phyloP scores from a whole-genome alignment of 2,797 vertebrate genomes.

The Pangasius mekongensis region DNA sequence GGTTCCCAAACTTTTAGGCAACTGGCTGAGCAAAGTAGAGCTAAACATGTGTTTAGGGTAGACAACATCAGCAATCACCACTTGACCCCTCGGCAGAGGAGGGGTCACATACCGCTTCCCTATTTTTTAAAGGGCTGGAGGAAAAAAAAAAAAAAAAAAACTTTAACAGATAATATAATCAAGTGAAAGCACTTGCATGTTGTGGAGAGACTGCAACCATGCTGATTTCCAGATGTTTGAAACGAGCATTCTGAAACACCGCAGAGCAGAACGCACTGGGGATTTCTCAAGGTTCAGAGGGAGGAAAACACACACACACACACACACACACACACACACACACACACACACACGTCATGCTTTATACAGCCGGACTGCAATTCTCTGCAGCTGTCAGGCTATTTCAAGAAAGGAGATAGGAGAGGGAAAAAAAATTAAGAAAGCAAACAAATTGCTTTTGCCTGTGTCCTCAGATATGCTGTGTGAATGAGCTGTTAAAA shows the following conservation, averaged over 20 bases:
- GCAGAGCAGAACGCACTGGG: slow-evolving; percentile 64
- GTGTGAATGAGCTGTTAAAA: slow-evolving; percentile 77
- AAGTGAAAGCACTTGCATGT: slow-evolving; percentile 90
- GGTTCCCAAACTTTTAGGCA: slow-evolving; percentile 93
- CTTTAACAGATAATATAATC: slow-evolving; percentile 87
- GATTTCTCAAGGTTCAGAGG: slow-evolving; percentile 80
- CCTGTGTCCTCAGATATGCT: slow-evolving; percentile 76
- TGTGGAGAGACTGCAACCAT: slow-evolving; percentile 81
- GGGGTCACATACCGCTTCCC: slow-evolving; percentile 71
- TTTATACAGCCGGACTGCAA: slow-evolving; percentile 75
- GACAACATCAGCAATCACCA: slow-evolving; percentile 92
- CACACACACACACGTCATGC: slow-evolving; percentile 48
- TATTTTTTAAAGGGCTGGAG: slow-evolving; percentile 49
- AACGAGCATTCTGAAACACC: slow-evolving; percentile 68
- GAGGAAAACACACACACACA: slow-evolving; percentile 59
- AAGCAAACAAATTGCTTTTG: slow-evolving; percentile 70
- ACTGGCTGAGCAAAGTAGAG: slow-evolving; percentile 72
- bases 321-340: slow-evolving; percentile 59
- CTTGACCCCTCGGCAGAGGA: slow-evolving; percentile 88
- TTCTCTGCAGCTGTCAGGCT: slow-evolving; percentile 78
- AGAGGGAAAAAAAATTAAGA: slow-evolving; percentile 31
- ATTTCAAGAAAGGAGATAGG: slow-evolving; percentile 68
- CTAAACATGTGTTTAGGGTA: slow-evolving; percentile 91
- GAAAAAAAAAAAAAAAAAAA: slow-evolving; percentile 71
- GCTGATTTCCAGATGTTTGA: slow-evolving; percentile 96